phyloP scores from a whole-genome alignment of 2,113 vertebrate species.

The Hemiscyllium ocellatum region DNA sequence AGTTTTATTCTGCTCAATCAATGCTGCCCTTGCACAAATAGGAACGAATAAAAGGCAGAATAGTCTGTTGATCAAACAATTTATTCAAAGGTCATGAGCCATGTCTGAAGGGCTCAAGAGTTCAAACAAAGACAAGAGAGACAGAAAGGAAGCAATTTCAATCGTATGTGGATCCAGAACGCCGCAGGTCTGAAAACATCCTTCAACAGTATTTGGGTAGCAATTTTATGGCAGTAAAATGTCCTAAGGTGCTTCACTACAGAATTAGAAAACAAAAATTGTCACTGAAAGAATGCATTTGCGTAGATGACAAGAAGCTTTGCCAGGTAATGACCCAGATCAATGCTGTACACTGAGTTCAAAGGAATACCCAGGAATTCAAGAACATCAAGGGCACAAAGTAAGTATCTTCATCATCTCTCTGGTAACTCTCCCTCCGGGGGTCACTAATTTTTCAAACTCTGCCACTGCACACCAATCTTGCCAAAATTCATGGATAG shows the following conservation, averaged over 20 bases:
- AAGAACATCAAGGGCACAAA: too few relatives aligned
- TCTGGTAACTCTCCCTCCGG: too few relatives aligned
- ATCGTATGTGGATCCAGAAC: not conserved
- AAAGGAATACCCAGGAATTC: too few relatives aligned
- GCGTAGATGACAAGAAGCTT: too few relatives aligned
- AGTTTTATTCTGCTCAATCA: not conserved
- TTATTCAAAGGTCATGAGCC: not conserved
- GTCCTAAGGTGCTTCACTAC: not conserved
- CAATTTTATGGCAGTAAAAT: not conserved
- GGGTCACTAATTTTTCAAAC: too few relatives aligned
- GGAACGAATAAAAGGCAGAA: not conserved
- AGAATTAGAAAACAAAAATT: not conserved
- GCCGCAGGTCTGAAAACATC: not conserved
- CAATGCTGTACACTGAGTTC: too few relatives aligned
- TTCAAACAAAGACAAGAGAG: not conserved
- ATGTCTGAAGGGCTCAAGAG: not conserved
- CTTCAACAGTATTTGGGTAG: not conserved
- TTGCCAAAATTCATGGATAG: too few relatives aligned
- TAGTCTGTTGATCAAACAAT: not conserved
- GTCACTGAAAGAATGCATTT: not conserved
- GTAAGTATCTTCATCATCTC: too few relatives aligned
- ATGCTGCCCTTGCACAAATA: not conserved
- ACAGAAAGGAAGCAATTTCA: not conserved
- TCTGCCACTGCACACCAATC: too few relatives aligned
- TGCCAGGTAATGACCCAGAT: too few relatives aligned